Conservation (phyloP, 1,140 invertebrate genomes). For the Lasioglossum baleicum region DNA sequence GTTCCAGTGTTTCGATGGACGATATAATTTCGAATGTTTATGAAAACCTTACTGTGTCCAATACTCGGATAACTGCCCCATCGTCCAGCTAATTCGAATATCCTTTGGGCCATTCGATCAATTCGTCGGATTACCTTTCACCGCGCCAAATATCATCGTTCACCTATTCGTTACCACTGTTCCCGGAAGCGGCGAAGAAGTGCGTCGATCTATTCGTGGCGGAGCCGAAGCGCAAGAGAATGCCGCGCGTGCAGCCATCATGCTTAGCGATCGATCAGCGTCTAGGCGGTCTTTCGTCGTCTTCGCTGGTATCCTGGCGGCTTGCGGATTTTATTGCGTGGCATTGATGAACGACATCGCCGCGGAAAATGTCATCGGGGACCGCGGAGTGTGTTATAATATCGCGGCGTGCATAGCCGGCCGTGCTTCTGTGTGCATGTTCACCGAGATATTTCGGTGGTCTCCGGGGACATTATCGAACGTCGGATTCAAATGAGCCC, state of each 20-base stretch:
- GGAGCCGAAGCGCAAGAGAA: not conserved
- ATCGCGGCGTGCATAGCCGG: conserved; percentile 15
- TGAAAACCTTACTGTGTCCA: no score
- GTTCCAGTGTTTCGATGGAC: no score
- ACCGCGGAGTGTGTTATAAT: conserved; percentile 14
- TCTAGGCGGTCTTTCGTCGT: not conserved
- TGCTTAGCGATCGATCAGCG: conserved; percentile 26
- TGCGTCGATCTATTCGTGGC: not conserved
- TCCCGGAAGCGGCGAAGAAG: no score
- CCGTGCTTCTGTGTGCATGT: not conserved
- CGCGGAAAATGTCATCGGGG: conserved; percentile 32
- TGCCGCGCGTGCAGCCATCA: not conserved
- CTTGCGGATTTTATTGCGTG: conserved; percentile 44
- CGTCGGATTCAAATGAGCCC: conserved; percentile 73
- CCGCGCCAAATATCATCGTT: not conserved
- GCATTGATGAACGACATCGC: conserved; percentile 50
- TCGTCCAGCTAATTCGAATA: not conserved
- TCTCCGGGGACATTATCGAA: conserved; percentile 73
- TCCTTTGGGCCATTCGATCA: not conserved
- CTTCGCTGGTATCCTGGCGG: not conserved
- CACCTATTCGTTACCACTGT: not conserved
- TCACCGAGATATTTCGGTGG: conserved; percentile 63
- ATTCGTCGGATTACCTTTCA: not conserved
- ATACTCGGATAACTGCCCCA: no score
- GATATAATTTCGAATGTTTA: no score